phyloP scores from a whole-genome alignment of 2,797 vertebrate genomes.

The Prunella strophiata region DNA sequence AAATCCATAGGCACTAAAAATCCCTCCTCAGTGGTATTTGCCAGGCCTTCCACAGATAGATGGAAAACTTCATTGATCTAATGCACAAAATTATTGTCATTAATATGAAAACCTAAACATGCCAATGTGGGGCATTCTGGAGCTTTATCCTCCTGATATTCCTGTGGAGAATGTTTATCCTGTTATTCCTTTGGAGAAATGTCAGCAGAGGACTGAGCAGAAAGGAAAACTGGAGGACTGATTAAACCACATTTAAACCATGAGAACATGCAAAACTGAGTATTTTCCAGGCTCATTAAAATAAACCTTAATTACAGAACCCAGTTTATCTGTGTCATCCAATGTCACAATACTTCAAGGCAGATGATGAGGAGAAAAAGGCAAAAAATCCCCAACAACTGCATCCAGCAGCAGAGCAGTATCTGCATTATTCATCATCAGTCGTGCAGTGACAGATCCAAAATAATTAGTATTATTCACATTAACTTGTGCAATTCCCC shows the following conservation, averaged over 20 bases:
- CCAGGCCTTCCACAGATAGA: background rate
- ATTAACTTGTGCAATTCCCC: conserved; percentile 46
- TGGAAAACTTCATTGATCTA: background rate
- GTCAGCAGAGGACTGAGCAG: background rate
- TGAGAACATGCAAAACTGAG: background rate
- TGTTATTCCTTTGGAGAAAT: background rate
- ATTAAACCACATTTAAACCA: background rate
- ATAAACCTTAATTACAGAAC: conserved; percentile 56
- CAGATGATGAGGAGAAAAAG: conserved; percentile 17
- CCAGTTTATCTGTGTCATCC: conserved; percentile 44
- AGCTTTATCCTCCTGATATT: background rate
- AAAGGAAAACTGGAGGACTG: background rate
- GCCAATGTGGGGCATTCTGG: background rate
- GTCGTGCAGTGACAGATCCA: conserved; percentile 46
- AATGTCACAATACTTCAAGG: conserved; percentile 67
- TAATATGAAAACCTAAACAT: background rate
- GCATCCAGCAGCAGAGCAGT: conserved; percentile 13
- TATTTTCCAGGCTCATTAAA: conserved; percentile 11
- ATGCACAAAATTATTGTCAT: background rate
- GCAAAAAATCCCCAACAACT: conserved; percentile 36
- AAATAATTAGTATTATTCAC: conserved; percentile 64
- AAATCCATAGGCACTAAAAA: background rate
- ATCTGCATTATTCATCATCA: conserved; percentile 69
- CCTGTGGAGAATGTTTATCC: background rate
- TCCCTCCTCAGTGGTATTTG: background rate